These are phyloP conservation scores for Smutsia gigantea DNA, from an alignment of 2,797 vertebrate species.

Conservation along the genomic window DNA sequence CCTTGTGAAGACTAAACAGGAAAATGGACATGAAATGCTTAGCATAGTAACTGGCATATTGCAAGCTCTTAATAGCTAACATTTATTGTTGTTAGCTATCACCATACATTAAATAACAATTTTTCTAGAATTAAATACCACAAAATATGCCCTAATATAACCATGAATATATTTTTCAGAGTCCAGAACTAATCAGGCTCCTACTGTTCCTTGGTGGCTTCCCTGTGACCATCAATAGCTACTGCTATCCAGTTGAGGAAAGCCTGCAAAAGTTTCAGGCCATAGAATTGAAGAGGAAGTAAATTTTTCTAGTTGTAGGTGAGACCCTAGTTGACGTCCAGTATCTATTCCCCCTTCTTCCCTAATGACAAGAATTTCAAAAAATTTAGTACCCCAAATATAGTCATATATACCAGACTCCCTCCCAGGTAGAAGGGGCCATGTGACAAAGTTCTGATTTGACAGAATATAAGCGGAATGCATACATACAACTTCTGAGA, in stretches of 20 bases:
- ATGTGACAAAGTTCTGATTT: not conserved
- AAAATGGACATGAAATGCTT: not conserved
- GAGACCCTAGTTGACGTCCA: not conserved
- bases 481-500: not conserved
- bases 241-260: not conserved
- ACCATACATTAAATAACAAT: not conserved
- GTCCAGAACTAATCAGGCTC: not conserved
- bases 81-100: not conserved
- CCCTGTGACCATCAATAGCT: not conserved
- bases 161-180: not conserved
- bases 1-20: not conserved
- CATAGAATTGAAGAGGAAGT: not conserved
- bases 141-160: not conserved
- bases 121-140: not conserved
- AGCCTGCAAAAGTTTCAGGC: not conserved
- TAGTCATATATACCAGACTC: not conserved
- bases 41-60: not conserved
- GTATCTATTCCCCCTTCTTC: not conserved
- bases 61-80: not conserved
- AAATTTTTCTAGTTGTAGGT: not conserved
- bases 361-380: not conserved
- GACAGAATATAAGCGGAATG: not conserved
- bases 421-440: not conserved
- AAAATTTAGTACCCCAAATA: not conserved
- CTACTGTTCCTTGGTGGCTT: not conserved